These are phyloP conservation scores for Drosophila subsilvestris DNA, from an alignment of 2,888 invertebrate genomes.

Conservation along the genomic window DNA sequence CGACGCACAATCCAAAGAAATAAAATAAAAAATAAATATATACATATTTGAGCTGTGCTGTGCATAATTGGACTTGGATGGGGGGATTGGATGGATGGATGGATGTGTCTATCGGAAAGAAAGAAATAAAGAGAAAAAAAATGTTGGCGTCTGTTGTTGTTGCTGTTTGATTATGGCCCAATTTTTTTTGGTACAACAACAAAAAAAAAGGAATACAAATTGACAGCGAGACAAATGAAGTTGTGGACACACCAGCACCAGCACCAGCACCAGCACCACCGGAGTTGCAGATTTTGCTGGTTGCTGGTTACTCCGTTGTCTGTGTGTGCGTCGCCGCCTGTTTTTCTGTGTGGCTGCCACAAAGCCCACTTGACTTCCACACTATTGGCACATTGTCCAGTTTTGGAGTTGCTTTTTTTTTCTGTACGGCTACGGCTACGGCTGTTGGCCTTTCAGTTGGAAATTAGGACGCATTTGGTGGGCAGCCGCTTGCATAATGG, in stretches of 20 bases:
- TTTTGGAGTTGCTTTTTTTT: conserved; percentile 13
- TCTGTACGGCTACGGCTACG: conserved; percentile 6
- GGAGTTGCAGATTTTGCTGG: conserved; percentile 25
- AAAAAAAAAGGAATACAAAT: conserved; percentile 37
- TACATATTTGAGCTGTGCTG: conserved; percentile 31
- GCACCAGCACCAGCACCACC: neutral
- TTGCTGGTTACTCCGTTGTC: conserved; percentile 29
- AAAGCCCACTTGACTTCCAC: conserved; percentile 48
- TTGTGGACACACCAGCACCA: conserved; percentile 23
- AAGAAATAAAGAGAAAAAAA: conserved; percentile 4
- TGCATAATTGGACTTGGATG: conserved; percentile 48
- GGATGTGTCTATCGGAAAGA: conserved; percentile 16
- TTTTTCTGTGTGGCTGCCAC: conserved; percentile 20
- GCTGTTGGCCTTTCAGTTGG: conserved; percentile 54
- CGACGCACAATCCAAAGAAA: conserved; percentile 20
- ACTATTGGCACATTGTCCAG: conserved; percentile 46
- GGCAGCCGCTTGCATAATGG: conserved; percentile 44
- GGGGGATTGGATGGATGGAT: conserved; percentile 34
- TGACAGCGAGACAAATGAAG: conserved; percentile 46
- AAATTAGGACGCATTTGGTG: conserved; percentile 56
- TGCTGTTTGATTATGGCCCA: conserved; percentile 31
- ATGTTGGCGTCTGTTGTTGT: conserved; percentile 3
- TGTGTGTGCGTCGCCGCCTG: conserved; percentile 23
- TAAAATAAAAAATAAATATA: conserved; percentile 5
- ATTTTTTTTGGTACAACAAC: conserved; percentile 17